A percentile compares a stretch with the other conserved stretches of the same genome.
These are phyloP conservation scores for Chondrilla cf. caribensis DNA, from an alignment of 37 sponge, comb jelly and placozoan species.

Conservation along the genomic window DNA sequence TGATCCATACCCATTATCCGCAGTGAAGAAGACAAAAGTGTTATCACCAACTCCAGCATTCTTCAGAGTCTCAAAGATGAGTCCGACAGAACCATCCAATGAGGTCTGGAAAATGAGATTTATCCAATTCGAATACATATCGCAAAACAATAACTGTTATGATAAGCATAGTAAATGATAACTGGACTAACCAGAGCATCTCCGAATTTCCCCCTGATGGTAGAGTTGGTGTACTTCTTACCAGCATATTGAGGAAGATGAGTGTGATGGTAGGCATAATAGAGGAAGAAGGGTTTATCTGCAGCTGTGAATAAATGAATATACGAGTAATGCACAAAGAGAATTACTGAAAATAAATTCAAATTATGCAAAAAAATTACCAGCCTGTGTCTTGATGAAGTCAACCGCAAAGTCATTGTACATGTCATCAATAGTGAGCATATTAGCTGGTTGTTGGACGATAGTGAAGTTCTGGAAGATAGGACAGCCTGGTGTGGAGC, in stretches of 20 bases:
- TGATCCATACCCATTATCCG: slow-evolving; percentile 60
- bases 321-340: no score
- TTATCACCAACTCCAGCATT: slow-evolving; percentile 29
- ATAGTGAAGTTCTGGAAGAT: slow-evolving; percentile 52
- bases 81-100: slow-evolving; percentile 59
- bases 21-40: slow-evolving; percentile 62
- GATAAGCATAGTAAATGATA: no score
- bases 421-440: slow-evolving; percentile 34
- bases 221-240: slow-evolving; percentile 49
- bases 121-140: no score
- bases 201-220: slow-evolving; percentile 52
- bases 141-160: no score
- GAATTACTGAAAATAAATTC: no score
- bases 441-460: slow-evolving; percentile 58
- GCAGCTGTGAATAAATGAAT: neutral
- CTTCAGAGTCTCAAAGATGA: slow-evolving; percentile 30
- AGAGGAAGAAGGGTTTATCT: slow-evolving; percentile 58
- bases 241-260: slow-evolving; percentile 73
- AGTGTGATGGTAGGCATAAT: slow-evolving; percentile 65
- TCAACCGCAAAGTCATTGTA: slow-evolving; percentile 43
- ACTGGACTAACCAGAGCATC: slow-evolving; percentile 31
- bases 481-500: slow-evolving; percentile 39
- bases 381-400: slow-evolving; percentile 42
- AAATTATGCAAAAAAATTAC: slow-evolving; percentile 3
- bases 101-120: slow-evolving; percentile 30